Evolutionary conservation across 2,797 vertebrate species (phyloP), one percentile per base, ranked within the genome.

Genomic region (Knipowitschia caucasica): DNA sequence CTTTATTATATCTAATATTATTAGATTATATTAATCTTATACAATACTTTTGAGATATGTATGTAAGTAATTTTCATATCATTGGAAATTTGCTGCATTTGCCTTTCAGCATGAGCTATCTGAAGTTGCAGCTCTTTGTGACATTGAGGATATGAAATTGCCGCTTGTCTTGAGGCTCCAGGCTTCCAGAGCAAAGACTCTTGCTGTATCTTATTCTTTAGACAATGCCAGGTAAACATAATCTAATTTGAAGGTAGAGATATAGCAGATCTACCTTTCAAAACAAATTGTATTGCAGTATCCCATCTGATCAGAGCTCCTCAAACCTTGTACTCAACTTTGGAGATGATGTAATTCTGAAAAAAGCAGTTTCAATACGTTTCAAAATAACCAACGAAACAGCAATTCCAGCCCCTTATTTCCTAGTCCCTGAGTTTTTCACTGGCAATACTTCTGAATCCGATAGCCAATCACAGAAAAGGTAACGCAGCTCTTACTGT

Each of bases 341-440:
- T 7, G 92, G 93, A 56, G 73, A 78, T 0, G 67, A 87, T 3
- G 78, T 94, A 8, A 45, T 84, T 0, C 69, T 94, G 71, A 83
- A 78, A 46, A 89, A 59, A 27, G 5, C 65, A 0, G 69, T 92
- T 11, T 89, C 69, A 1, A 84, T 77, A 50, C 90, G 89, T 61
- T 70, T 99, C 1, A 2, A 91, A 38, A 87, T 99, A 35, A 94
- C 88, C 67, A 99, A 98, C 54, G 75, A 67, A 34, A 92, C 91
- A 0, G 87, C 90, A 1, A 90, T 96, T 44, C 55, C 83, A 2
- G 89, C 93, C 14, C 50, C 80, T 1, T 99, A 97, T 68, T 63
- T 53, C 14, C 15, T 96, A 23, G 74, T 80, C 33, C 88, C 81
- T 0, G 86, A 92, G 14, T 92, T 93, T 81, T 99, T 98, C 12